Conservation (phyloP, 2,113 vertebrate genomes). For the Mesembrinibis cayennensis region DNA sequence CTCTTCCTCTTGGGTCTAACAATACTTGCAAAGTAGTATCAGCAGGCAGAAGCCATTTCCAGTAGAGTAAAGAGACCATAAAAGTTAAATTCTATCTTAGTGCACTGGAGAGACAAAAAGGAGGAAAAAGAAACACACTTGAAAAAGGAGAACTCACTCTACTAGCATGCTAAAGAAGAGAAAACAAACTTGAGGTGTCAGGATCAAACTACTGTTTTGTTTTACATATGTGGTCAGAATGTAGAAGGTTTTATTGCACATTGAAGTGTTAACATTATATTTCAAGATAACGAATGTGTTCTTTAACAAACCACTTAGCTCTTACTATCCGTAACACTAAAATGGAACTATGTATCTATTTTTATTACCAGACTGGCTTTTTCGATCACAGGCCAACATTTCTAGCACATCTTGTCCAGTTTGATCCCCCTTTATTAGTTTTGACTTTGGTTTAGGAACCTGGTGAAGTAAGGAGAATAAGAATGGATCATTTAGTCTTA, state of each 20-base stretch:
- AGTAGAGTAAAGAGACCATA: neutral
- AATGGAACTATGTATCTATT: neutral
- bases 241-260: neutral
- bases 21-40: neutral
- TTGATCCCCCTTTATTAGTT: constrained; percentile 85
- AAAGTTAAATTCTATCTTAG: neutral
- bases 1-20: neutral
- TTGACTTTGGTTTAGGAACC: constrained; percentile 89
- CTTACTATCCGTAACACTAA: neutral
- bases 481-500: neutral
- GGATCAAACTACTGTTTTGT: neutral
- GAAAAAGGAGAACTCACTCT: neutral
- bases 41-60: neutral
- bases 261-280: neutral
- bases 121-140: neutral
- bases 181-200: neutral
- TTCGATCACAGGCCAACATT: constrained; percentile 87
- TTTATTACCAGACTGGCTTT: constrained; percentile 89
- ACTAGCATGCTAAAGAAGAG: neutral
- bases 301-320: neutral
- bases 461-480: constrained; percentile 54
- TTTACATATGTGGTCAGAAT: neutral
- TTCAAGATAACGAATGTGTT: neutral
- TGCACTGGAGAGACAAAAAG: neutral
- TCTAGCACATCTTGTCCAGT: constrained; percentile 80